Base-by-base conservation (phyloP, 2,888 invertebrate species). In the Patella depressa region DNA sequence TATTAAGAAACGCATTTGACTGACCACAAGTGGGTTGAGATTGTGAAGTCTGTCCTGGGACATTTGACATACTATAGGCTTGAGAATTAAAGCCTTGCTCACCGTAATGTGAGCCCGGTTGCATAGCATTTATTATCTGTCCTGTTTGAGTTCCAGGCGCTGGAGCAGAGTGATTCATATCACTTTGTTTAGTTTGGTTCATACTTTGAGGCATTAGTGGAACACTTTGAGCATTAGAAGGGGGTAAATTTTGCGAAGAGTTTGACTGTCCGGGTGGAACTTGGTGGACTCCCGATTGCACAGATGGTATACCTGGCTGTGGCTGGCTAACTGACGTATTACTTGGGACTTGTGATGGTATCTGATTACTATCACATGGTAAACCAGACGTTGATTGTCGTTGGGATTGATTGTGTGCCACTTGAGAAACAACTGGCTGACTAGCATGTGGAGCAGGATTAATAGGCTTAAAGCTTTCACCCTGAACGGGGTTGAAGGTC, bases 401-500 rank as follows among this genome's bases (percentile, higher is more conserved):
- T 71, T 76, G 81, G 65, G 78, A 78, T 80, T 80, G 79, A 75
- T 75, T 81, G 29, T 77, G 71, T 65, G 79, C 77, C 29, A 78
- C 74, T 57, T 82, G 77, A 74, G 81, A 79, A 78, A 77, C 80
- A 69, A 73, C 76, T 65, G 79, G 80, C 78, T 83, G 82, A 82
- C 81, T 84, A 78, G 83, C 71, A 71, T 77, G 77, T 34, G 84
- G 82, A 71, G 86, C 84, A 77, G 86, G 85, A 76, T 86, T 84
- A 71, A 86, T 85, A 57, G 85, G 87, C 76, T 84, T 84, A 81
- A 86, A 87, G 11, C 78, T 79, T 54, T 86, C 86, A 59, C 75
- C 78, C 71, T 80, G 81, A 65, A 74, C 53, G 29, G 70, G 71
- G 34, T 73, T 80, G 70, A 80, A 73, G 45, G 78, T 71, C 54